Base-by-base conservation (phyloP, 2,888 invertebrate species). In the Drosophila fungiperda region DNA sequence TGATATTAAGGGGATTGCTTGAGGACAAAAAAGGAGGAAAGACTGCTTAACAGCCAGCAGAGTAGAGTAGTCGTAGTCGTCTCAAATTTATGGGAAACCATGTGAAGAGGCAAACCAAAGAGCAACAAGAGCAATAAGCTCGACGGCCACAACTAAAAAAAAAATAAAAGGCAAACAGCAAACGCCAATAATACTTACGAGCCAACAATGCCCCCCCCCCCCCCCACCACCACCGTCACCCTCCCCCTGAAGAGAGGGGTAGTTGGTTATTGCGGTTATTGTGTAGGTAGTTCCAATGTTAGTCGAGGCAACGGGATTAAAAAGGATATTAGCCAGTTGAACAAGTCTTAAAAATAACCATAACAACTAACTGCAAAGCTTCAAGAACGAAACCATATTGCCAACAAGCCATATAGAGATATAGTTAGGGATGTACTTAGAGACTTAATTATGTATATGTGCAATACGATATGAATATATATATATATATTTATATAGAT, bases 1-100 rank as follows among this genome's bases (percentile, higher is more conserved):
- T 87, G 74, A 83, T 88, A 84, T 87, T 87, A 87, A 88, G 87
- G 87, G 84, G 87, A 88, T 88, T 87, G 75, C 58, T 55, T 63
- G 66, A 42, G 69, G 53, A 69, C 66, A 61, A 54, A 49, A 11
- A n/a, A 52, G 33, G 50, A 20, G 36, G 48, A 55, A 32, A 57
- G 26, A 63, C 42, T 55, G 65, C 52, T 35, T 58, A 15, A 12
- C 59, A 63, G 65, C 62, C 68, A 59, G 63, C 62, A 53, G 57
- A 59, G 67, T 72, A 53, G 26, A 29, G 29, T 29, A 29, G 26
- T 29, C 5, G 29, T 59, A 50, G 59, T 72, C 48, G 83, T 72
- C 70, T 78, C 70, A 73, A 81, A 76, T 82, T 83, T 78, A 80
- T 80, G 80, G 67, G 78, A 76, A 80, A 74, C 78, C 68, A 76